Evolutionary conservation across 2,888 invertebrate species (phyloP).

Genomic region (Phytoseiulus persimilis): DNA sequence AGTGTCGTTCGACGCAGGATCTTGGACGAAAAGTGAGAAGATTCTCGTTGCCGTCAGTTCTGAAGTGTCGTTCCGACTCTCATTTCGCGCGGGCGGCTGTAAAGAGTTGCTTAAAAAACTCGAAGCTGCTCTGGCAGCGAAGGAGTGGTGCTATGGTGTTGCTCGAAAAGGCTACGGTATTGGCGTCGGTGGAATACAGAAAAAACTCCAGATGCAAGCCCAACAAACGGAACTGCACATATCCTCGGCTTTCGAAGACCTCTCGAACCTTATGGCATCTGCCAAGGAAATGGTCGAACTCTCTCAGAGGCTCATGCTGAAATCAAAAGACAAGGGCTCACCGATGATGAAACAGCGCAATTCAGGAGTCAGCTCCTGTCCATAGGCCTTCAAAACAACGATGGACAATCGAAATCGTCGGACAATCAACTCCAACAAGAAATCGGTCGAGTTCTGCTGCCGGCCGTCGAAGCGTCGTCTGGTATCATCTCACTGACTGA

Average conservation of each 20-base stretch:
- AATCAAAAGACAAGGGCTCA: constrained; percentile 74
- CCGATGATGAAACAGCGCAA: constrained; percentile 18
- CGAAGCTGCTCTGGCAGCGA: background rate
- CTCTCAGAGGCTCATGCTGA: constrained; percentile 80
- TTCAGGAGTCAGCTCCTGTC: constrained; percentile 27
- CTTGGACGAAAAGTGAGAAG: constrained; percentile 29
- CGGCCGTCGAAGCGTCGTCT: constrained; percentile 78
- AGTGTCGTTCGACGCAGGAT: constrained; percentile 17
- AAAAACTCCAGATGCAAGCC: constrained; percentile 78
- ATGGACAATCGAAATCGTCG: background rate
- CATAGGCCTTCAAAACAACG: background rate
- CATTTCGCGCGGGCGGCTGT: constrained; percentile 29
- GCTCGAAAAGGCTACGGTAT: constrained; percentile 16
- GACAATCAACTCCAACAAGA: constrained; percentile 71
- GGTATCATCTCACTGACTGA: constrained; percentile 95
- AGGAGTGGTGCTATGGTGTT: constrained; percentile 26
- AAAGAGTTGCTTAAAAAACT: constrained; percentile 6
- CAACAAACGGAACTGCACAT: constrained; percentile 85
- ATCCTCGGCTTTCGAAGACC: constrained; percentile 84
- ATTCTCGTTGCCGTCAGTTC: constrained; percentile 28
- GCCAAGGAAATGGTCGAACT: constrained; percentile 94
- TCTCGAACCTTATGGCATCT: constrained; percentile 74
- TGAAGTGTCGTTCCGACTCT: constrained; percentile 22
- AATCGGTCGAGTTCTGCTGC: constrained; percentile 70
- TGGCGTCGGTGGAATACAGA: constrained; percentile 92